phyloP scores from a whole-genome alignment of 2,113 vertebrate genomes.

The Cathartes aura region DNA sequence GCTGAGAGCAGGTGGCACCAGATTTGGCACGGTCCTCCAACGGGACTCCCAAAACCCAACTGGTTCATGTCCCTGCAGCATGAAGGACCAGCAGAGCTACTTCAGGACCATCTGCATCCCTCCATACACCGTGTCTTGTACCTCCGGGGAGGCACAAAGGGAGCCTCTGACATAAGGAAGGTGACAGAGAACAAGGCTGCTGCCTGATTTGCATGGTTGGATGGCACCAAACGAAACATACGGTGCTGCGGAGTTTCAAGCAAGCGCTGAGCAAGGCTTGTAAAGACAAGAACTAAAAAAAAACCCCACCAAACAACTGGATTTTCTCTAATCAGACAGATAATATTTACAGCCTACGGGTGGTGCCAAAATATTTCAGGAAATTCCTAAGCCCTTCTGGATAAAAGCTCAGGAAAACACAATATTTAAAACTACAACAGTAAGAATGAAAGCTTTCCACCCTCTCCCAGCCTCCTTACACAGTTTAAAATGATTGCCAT shows the following conservation, averaged over 20 bases:
- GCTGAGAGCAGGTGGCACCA: not conserved
- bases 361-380: slow-evolving; percentile 66
- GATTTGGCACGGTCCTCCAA: not conserved
- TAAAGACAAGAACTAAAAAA: not conserved
- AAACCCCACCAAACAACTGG: not conserved
- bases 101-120: not conserved
- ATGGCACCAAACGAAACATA: slow-evolving; percentile 5
- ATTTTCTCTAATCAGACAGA: slow-evolving; percentile 59
- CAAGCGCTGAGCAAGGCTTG: not conserved
- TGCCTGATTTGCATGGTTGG: not conserved
- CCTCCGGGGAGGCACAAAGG: not conserved
- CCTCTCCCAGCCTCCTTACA: slow-evolving; percentile 11
- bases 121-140: not conserved
- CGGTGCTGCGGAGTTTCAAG: not conserved
- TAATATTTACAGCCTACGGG: slow-evolving; percentile 52
- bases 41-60: fast-evolving
- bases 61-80: not conserved
- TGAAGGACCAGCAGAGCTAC: not conserved
- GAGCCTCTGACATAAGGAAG: not conserved
- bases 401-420: slow-evolving; percentile 43
- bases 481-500: slow-evolving; percentile 31
- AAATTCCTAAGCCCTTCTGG: slow-evolving; percentile 52
- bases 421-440: slow-evolving; percentile 27
- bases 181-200: not conserved
- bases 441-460: slow-evolving; percentile 36